These are phyloP conservation scores for Lethrus apterus DNA, from an alignment of 1,140 invertebrate genomes.

Conservation along the genomic window DNA sequence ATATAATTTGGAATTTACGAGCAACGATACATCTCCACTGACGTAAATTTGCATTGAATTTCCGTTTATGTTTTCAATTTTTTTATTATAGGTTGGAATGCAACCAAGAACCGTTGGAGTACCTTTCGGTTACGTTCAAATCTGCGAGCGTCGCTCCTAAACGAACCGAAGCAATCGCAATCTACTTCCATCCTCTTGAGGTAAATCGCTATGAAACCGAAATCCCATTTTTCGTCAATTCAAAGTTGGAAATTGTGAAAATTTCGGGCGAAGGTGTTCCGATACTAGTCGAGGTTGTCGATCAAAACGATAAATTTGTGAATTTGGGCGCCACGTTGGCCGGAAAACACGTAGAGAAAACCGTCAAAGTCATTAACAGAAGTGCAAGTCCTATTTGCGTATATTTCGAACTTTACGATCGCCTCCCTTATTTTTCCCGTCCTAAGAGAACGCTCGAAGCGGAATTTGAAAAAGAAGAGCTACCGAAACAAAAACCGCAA, in stretches of 20 bases:
- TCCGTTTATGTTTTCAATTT: slow-evolving; percentile 5
- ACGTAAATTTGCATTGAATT: slow-evolving; percentile 30
- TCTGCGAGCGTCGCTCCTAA: slow-evolving; percentile 26
- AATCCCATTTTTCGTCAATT: slow-evolving; percentile 36
- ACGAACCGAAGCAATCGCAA: slow-evolving; percentile 28
- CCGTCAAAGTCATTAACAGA: slow-evolving; percentile 38
- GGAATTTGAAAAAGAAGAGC: slow-evolving; percentile 19
- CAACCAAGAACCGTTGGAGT: slow-evolving; percentile 29
- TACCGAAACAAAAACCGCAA: background rate
- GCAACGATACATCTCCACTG: slow-evolving; percentile 32
- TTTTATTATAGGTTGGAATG: slow-evolving; percentile 36
- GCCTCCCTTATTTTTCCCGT: slow-evolving; percentile 20
- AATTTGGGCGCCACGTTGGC: slow-evolving; percentile 36
- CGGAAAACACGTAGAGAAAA: slow-evolving; percentile 28
- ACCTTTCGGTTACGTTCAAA: slow-evolving; percentile 32
- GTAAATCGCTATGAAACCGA: slow-evolving; percentile 31
- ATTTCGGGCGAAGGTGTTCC: slow-evolving; percentile 41
- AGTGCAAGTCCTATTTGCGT: slow-evolving; percentile 31
- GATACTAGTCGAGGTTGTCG: slow-evolving; percentile 35
- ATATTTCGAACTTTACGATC: slow-evolving; percentile 29
- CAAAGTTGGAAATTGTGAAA: slow-evolving; percentile 29
- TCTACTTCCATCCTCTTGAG: slow-evolving; percentile 39
- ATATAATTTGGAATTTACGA: slow-evolving; percentile 34
- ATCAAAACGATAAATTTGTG: slow-evolving; percentile 39
- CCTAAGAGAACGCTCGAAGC: slow-evolving; percentile 12